Base-by-base conservation (phyloP, 2,797 vertebrate genomes). In the Pseudomugil tenellus region DNA sequence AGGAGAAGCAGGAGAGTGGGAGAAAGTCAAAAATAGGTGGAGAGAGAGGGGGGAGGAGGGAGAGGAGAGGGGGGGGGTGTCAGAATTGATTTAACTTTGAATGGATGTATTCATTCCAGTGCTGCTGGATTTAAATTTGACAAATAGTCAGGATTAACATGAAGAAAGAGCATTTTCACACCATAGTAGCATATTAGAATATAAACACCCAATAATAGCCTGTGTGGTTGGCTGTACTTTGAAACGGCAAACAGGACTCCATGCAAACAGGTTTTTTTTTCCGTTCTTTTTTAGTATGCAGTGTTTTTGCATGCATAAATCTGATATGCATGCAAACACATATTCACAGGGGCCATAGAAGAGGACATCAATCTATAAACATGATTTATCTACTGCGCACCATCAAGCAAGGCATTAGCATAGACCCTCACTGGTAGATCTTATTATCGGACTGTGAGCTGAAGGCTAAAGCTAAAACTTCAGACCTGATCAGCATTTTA, bases 331-430 rank as follows among this genome's bases (percentile, higher is more conserved):
- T 39, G 37, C 37, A 39, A 39, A 39, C 37, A 39, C 86, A 77
- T 80, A 79, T 89, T 90, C 83, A 72, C 61, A 71, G 79, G 76
- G 79, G 75, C 78, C 81, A 79, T 75, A 79, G 79, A 84, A 57
- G 76, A 84, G 83, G 82, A 80, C 80, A 81, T 85, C 81, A 80
- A 76, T 84, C 88, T 84, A 87, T 88, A 88, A 89, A 90, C 72
- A 81, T 86, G 84, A 89, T 89, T 90, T 87, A 88, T 92, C 79
- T 82, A 80, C 85, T 76, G 80, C 48, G 19, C 85, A 70, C 77
- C 66, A 72, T 80, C 79, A 80, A 60, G 48, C 39, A n/a, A 79
- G 70, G 67, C 81, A 84, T 89, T 91, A 87, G 81, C 83, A 87
- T 88, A 83, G 60, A 48, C 63, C 68, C 62, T 83, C 67, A 43